Evolutionary conservation across 2,888 invertebrate species (phyloP), one percentile per base, ranked within the genome.

Genomic region (Oligia strigilis): DNA sequence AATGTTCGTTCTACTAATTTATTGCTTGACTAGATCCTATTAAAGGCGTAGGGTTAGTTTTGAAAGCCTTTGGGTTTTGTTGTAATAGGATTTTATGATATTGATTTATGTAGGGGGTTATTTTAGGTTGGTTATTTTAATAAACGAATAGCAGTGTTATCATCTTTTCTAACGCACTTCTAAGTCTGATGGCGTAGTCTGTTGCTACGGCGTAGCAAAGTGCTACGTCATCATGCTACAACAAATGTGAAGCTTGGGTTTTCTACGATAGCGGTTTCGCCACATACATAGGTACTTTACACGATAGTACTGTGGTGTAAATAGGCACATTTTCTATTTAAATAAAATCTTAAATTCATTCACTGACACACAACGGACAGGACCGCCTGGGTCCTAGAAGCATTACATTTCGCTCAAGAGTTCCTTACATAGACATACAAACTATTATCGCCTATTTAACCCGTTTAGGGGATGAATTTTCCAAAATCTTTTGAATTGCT

Each of bases 11-110:
- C 80, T 62, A 87, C 80, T 80, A 89, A 88, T 88, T 84, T 89
- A 89, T 88, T 83, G 77, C 81, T 72, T 43, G 71, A 86, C 84
- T 85, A 83, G 88, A 87, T 89, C 88, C 88, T 77, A 84, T 89
- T 88, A 85, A 87, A 88, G 82, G 79, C 78, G 72, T 75, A 77
- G 80, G 89, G 88, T 81, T 83, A 84, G 83, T 88, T 89, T 85
- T 82, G 81, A 86, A 72, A 81, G 85, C 76, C 77, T 74, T 78
- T 74, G 71, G 87, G 82, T 80, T 88, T 77, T 83, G 80, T 87
- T 77, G 65, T 85, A 87, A 87, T 83, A 87, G 85, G 84, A 87
- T 88, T 89, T 84, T 87, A 85, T 81, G 65, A 85, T 82, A 77
- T 62, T 87, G 86, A 89, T 89, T 88, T 88, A 88, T 86, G 66